These are phyloP conservation scores for Pygocentrus nattereri DNA, from an alignment of 2,797 vertebrate species.

Conservation along the genomic window DNA sequence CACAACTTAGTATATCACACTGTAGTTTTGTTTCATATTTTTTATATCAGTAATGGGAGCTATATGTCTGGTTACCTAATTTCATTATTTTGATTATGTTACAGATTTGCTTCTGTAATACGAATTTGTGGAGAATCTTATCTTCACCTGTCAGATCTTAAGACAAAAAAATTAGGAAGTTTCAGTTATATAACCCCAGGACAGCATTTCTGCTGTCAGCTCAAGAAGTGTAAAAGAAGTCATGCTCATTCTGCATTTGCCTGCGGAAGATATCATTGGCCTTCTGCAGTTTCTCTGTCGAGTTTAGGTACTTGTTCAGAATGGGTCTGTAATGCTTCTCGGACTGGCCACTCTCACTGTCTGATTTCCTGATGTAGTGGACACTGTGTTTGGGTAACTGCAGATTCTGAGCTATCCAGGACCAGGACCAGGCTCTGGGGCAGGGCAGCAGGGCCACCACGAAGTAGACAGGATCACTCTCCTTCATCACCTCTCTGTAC, in stretches of 20 bases:
- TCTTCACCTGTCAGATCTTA: no score
- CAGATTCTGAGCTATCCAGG: conserved; percentile 48
- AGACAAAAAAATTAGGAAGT: no score
- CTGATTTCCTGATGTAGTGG: conserved; percentile 50
- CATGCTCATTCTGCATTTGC: conserved; percentile 56
- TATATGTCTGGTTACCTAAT: no score
- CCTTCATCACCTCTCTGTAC: conserved; percentile 40
- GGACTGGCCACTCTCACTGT: conserved; percentile 31
- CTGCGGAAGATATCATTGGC: conserved; percentile 33
- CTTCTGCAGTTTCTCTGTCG: background rate
- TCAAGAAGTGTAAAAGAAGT: conserved; percentile 54
- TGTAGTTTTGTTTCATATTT: no score
- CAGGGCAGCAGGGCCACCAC: conserved; percentile 58
- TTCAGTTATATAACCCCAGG: no score
- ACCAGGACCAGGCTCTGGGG: conserved; percentile 55
- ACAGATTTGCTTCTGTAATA: no score
- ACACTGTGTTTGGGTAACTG: conserved; percentile 21
- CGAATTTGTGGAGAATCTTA: no score
- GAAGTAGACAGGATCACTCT: conserved; percentile 52
- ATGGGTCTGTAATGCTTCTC: conserved; percentile 54
- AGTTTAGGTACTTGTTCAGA: conserved; percentile 49
- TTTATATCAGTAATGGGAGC: no score
- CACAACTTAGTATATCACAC: no score
- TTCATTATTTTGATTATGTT: no score
- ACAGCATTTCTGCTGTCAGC: no score